Base-by-base conservation (phyloP, 2,888 invertebrate genomes). In the Drosophila meridionalis region DNA sequence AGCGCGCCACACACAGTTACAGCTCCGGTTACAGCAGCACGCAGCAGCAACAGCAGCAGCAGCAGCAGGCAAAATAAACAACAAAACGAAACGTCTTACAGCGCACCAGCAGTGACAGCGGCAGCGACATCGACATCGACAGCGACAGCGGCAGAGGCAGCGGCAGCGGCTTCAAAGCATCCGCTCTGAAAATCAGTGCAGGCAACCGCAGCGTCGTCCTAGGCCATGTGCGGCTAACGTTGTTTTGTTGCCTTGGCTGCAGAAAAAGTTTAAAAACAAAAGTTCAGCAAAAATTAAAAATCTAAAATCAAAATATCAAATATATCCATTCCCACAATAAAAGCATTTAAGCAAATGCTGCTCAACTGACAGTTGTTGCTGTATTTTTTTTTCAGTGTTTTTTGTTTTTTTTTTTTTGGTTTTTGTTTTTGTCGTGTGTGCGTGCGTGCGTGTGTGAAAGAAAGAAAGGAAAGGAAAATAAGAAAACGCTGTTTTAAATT, bases 201-300 rank as follows among this genome's bases (percentile, higher is more conserved):
- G 73, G 78, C 79, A 70, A 65, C 81, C 78, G 78, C 77, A 80
- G 77, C 80, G 82, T 74, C 74, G 73, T 79, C 78, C 75, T 78
- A 76, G 68, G 79, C 79, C 79, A 81, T 80, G 81, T 80, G 79
- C 81, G 79, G 78, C 81, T 68, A 70, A 77, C 65, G 53, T 71
- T 77, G 62, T 65, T 63, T 78, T 69, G 76, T 73, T 78, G 59
- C 74, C 68, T 65, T 70, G 69, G 60, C 79, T 67, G 74, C 76
- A 74, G 30, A 53, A 53, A 52, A 58, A 56, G 8, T 50, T 50
- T 40, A 7, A 58, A 53, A 59, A 50, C 50, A 20, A 20, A 66
- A 63, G 45, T 62, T 60, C 55, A 34, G 52, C 62, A 50, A 63
- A 63, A 59, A 66, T 43, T 40, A 11, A 26, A 75, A 66, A 52